Evolutionary conservation across 2,797 vertebrate species (phyloP).

Genomic region (Rousettus madagascariensis): DNA sequence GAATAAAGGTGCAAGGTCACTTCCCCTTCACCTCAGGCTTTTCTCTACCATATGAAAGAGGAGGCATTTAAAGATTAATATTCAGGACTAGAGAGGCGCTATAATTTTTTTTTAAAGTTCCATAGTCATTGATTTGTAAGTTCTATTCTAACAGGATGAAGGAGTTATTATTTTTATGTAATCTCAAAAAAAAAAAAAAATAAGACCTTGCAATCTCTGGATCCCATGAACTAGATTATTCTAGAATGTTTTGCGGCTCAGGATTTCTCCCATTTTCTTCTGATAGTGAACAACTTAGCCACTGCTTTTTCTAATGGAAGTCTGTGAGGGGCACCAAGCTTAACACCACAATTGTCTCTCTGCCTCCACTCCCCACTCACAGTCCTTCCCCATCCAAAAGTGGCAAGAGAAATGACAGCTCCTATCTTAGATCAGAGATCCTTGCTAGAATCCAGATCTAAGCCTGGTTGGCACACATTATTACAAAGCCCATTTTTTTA

Average conservation of each 20-base stretch:
- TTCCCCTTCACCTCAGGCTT: background rate
- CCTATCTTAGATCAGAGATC: background rate
- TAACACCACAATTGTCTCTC: accelerated
- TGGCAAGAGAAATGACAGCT: background rate
- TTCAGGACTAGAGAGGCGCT: slow-evolving; percentile 35
- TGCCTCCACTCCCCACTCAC: accelerated
- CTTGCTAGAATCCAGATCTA: background rate
- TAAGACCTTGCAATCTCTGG: background rate
- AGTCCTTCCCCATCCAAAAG: background rate
- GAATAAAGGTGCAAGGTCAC: background rate
- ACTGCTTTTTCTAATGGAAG: background rate
- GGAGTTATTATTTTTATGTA: background rate
- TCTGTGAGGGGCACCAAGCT: background rate
- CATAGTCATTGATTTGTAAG: background rate
- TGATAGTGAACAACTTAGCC: background rate
- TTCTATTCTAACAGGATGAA: slow-evolving; percentile 32
- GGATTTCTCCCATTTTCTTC: background rate
- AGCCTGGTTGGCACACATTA: background rate
- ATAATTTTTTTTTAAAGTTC: background rate
- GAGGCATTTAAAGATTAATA: slow-evolving; percentile 36
- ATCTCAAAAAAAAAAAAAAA: background rate
- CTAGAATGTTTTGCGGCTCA: background rate
- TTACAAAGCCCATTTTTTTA: background rate
- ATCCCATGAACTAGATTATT: background rate
- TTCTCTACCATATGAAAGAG: background rate